Base-by-base conservation (phyloP, 2,888 invertebrate genomes). In the Lycia hirtaria region DNA sequence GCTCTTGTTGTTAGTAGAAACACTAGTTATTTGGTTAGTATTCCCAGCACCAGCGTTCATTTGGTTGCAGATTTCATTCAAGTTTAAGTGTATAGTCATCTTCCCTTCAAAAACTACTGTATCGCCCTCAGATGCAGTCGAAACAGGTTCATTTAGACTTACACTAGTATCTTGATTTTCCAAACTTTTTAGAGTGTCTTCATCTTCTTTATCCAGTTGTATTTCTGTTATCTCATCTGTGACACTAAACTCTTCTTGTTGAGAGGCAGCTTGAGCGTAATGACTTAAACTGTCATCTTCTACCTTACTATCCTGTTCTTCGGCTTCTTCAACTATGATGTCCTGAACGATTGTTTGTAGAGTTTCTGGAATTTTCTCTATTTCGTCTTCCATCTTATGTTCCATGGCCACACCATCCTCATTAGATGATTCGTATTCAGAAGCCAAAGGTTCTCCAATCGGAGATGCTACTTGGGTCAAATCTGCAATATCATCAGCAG, bases 401-500 rank as follows among this genome's bases (percentile, higher is more conserved):
- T 86, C 85, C 65, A 80, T 72, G 10, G 77, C 68, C 30, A 75
- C 69, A 43, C 80, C 77, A 54, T 92, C 92, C 75, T 91, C 91
- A 62, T 89, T 91, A 14, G 88, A 91, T 1, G 90, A 91, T 62
- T 91, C 91, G 57, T 91, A 91, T 72, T 92, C 92, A 22, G 89
- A 88, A 49, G 81, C 76, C 83, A 87, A 84, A 64, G 87, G 85
- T 75, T 90, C 92, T 66, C 87, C 89, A 17, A 90, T 81, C 10
- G 91, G 91, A 63, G 90, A 90, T 53, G 90, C 88, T 59, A 91
- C 87, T 79, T 91, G 89, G 58, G 87, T 87, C 63, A 88, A 80
- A 73, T 95, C 95, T 49, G 94, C 94, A 15, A 94, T 94, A 69
- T 96, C 96, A 78, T 96, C 96, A 43, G 95, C 95, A 71, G 96